These are phyloP conservation scores for Odontothrips loti DNA, from an alignment of 2,888 invertebrate genomes.

Conservation along the genomic window DNA sequence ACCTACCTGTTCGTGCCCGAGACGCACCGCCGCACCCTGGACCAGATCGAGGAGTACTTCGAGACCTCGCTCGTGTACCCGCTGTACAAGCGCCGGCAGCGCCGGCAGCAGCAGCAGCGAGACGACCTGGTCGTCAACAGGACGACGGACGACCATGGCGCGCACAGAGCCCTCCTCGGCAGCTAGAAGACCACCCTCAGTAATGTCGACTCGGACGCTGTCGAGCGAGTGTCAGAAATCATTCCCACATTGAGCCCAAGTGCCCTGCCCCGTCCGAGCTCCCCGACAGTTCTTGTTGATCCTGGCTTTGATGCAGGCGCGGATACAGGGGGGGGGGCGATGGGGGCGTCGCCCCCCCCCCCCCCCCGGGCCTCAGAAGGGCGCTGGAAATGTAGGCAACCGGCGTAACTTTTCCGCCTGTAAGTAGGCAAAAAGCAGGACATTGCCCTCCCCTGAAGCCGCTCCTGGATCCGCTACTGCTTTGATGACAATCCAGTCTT, in stretches of 20 bases:
- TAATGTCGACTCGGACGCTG: too few species aligned
- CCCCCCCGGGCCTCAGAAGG: too few species aligned
- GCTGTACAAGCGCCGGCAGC: slow-evolving; percentile 1
- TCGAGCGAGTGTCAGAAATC: neutral
- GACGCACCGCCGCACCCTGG: slow-evolving; percentile 13
- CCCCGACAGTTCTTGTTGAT: too few species aligned
- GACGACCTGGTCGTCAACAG: neutral
- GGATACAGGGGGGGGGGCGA: too few species aligned
- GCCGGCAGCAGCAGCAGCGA: neutral
- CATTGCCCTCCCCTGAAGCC: too few species aligned
- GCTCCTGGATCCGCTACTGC: too few species aligned
- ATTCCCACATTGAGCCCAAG: neutral
- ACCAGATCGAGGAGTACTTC: slow-evolving; percentile 19
- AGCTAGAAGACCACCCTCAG: neutral
- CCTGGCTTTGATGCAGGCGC: too few species aligned
- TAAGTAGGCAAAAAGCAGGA: too few species aligned
- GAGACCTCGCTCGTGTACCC: slow-evolving; percentile 8
- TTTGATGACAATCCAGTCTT: too few species aligned
- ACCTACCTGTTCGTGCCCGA: slow-evolving; percentile 11
- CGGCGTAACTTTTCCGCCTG: too few species aligned
- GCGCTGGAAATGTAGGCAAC: too few species aligned
- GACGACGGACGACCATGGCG: neutral
- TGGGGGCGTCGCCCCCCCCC: too few species aligned
- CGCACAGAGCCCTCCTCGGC: neutral
- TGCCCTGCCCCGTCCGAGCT: neutral